Evolutionary conservation across 35 echinoderm and acorn worm genomes (phyloP).

Genomic region (Patiria miniata): DNA sequence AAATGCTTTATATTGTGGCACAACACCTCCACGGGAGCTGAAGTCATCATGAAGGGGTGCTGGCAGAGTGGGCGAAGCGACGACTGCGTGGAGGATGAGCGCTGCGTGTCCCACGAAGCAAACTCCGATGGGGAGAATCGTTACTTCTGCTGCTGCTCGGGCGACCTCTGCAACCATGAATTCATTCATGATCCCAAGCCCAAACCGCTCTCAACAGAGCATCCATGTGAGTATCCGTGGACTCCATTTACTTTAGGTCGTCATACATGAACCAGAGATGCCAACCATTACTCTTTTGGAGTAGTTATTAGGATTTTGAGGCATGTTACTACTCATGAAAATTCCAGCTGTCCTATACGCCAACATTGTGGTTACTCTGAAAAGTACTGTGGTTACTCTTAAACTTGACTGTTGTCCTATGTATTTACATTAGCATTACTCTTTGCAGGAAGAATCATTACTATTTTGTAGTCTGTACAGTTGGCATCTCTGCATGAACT

Average conservation of each 20-base stretch:
- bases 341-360: no score
- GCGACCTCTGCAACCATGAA: slow-evolving; percentile 66
- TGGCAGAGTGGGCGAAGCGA: slow-evolving; percentile 37
- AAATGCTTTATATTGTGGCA: not conserved
- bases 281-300: no score
- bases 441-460: no score
- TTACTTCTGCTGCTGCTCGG: slow-evolving; percentile 82
- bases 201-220: slow-evolving; percentile 28
- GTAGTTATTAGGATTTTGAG: no score
- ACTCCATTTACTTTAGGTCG: not conserved
- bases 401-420: no score
- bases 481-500: no score
- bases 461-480: no score
- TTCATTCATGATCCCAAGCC: slow-evolving; percentile 54
- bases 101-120: slow-evolving; percentile 25
- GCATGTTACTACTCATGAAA: no score
- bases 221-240: not conserved
- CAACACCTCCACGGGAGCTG: not conserved
- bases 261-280: no score
- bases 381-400: no score
- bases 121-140: slow-evolving; percentile 34
- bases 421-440: no score
- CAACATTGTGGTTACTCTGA: no score
- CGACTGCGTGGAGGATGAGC: slow-evolving; percentile 37
- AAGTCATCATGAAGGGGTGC: slow-evolving; percentile 61